These are phyloP conservation scores for Nomada flava DNA, from an alignment of 2,888 invertebrate genomes.

Conservation along the genomic window DNA sequence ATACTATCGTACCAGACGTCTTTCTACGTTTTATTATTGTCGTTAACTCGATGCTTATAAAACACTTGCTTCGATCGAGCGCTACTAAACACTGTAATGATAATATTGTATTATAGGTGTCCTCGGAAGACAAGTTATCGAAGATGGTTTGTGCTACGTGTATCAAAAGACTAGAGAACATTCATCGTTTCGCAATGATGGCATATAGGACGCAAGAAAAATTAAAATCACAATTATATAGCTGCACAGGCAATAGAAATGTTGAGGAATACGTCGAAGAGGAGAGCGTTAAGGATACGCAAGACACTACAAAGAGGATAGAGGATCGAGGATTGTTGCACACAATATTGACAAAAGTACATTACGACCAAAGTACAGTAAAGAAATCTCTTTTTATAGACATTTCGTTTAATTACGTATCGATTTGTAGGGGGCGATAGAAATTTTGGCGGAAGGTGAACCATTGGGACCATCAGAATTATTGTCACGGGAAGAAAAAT, in stretches of 20 bases:
- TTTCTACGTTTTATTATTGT: neutral
- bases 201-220: constrained; percentile 88
- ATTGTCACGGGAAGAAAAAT: constrained; percentile 71
- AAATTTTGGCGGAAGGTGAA: constrained; percentile 76
- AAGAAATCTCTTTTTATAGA: neutral
- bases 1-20: neutral
- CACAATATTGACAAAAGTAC: constrained; percentile 86
- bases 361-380: constrained; percentile 27
- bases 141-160: constrained; percentile 89
- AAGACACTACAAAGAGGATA: constrained; percentile 80
- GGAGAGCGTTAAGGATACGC: constrained; percentile 74
- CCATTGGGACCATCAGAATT: constrained; percentile 65
- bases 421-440: constrained; percentile 75
- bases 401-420: neutral
- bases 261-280: constrained; percentile 67
- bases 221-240: constrained; percentile 83
- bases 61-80: neutral
- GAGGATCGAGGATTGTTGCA: constrained; percentile 85
- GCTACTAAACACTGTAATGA: neutral
- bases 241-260: constrained; percentile 55
- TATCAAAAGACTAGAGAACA: constrained; percentile 87
- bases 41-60: neutral
- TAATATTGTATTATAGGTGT: constrained; percentile 85
- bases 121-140: constrained; percentile 88
- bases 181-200: constrained; percentile 89